These are phyloP conservation scores for Drosophila macrospina DNA, from an alignment of 2,888 invertebrate species.

Conservation along the genomic window DNA sequence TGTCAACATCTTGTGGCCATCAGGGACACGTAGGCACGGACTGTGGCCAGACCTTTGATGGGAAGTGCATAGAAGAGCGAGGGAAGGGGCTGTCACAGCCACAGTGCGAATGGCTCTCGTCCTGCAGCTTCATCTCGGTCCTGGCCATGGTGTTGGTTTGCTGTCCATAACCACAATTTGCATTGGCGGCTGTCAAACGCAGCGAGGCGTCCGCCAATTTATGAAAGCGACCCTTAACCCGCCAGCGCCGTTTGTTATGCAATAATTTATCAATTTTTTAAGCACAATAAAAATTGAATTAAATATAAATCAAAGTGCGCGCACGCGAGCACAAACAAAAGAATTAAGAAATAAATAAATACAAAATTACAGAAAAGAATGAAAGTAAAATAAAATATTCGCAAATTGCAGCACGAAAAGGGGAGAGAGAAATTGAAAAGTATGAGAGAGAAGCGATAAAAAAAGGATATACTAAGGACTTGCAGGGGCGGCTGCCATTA, in stretches of 20 bases:
- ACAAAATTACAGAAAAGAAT: slow-evolving; percentile 7
- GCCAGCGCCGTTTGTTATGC: slow-evolving; percentile 55
- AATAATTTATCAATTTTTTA: slow-evolving; percentile 78
- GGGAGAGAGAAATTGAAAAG: background rate
- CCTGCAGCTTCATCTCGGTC: background rate
- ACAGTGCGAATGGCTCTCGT: background rate
- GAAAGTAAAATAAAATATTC: background rate
- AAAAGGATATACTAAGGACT: slow-evolving; percentile 26
- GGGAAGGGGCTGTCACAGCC: background rate
- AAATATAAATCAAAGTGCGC: slow-evolving; percentile 75
- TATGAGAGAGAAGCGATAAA: background rate
- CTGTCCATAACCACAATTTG: slow-evolving; percentile 65
- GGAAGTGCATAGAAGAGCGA: background rate
- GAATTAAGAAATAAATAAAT: slow-evolving; percentile 20
- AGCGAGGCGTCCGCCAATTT: slow-evolving; percentile 75
- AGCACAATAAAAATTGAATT: slow-evolving; percentile 80
- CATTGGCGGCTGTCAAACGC: slow-evolving; percentile 76
- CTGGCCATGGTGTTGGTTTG: too few species aligned
- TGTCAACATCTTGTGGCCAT: slow-evolving; percentile 77
- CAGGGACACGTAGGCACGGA: slow-evolving; percentile 58
- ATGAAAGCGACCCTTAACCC: slow-evolving; percentile 65
- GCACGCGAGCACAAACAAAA: slow-evolving; percentile 41
- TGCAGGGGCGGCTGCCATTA: slow-evolving; percentile 30
- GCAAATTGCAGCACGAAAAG: background rate
- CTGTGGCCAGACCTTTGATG: background rate